Base-by-base conservation (phyloP, 1,140 invertebrate genomes). In the Drosophila sturtevanti region DNA sequence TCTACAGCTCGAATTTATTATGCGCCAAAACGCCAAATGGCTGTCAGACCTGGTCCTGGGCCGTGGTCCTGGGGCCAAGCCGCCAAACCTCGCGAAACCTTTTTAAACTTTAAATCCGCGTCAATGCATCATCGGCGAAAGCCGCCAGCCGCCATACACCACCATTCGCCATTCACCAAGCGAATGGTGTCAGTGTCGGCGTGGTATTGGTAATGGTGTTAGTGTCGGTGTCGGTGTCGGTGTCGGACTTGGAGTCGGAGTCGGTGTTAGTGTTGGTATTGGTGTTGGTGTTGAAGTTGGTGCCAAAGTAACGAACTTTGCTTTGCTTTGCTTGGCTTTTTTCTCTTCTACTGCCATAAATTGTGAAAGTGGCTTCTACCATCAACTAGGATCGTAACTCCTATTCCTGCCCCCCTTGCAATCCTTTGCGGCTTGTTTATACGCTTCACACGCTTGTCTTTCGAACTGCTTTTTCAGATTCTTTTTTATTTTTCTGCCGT, bases 81-180 rank as follows among this genome's bases (percentile, higher is more conserved):
- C 75, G 76, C 82, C 79, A 82, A 86, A 86, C 84, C 82, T 48
- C 41, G 41, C 41, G 41, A 48, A 48, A 48, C 16, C 41, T 48
- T 86, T 86, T 86, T 86, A 76, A 89, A 89, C 84, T 89, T 89
- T 89, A 89, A 89, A 84, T 89, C 84, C 73, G 77, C 84, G 80
- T 84, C 84, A 80, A 89, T 89, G 84, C 79, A 89, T 89, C 84
- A 89, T 89, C 85, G 85, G 68, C 74, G 75, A 78, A 70, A 79
- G 74, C 74, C 68, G 63, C 55, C 61, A 44, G 11, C 63, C 24
- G 52, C 63, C 34, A 16, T 24, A 6, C 34, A 10, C 44, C 14
- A 44, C 14, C 41, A 44, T 44, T 44, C 14, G 7, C 41, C 16
- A 41, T 41, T 38, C 37, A 12, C 12, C 41, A 55, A 12, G 34